These are phyloP conservation scores for Epizoanthus stellaris DNA, from an alignment of 92 coral and sea anemone genomes.

Conservation along the genomic window DNA sequence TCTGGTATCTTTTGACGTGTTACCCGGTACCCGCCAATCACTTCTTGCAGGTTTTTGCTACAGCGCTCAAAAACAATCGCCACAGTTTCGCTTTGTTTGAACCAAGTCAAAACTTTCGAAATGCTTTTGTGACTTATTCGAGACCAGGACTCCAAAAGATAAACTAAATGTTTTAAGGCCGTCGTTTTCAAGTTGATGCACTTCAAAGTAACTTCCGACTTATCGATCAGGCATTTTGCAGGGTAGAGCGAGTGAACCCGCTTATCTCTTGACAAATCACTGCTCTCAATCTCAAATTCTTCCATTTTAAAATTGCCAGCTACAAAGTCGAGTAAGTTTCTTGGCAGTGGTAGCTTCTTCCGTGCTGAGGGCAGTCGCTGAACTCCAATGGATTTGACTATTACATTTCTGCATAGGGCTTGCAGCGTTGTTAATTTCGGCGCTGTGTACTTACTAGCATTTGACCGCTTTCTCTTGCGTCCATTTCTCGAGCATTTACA, in stretches of 20 bases:
- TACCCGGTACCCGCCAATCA: slow-evolving; percentile 57
- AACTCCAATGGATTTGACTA: slow-evolving; percentile 49
- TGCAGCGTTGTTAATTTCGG: slow-evolving; percentile 28
- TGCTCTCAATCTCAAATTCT: slow-evolving; percentile 61
- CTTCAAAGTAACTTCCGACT: slow-evolving; percentile 65
- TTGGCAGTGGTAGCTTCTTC: slow-evolving; percentile 66
- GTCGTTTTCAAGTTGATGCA: slow-evolving; percentile 58
- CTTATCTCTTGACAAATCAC: slow-evolving; percentile 59
- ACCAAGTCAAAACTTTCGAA: slow-evolving; percentile 57
- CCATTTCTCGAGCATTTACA: slow-evolving; percentile 36
- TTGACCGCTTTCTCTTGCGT: slow-evolving; percentile 35
- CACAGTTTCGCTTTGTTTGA: slow-evolving; percentile 61
- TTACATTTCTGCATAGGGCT: slow-evolving; percentile 58
- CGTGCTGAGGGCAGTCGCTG: slow-evolving; percentile 55
- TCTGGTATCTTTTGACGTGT: slow-evolving; percentile 52
- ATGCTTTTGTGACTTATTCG: slow-evolving; percentile 65
- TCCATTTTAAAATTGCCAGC: slow-evolving; percentile 64
- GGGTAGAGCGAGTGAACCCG: slow-evolving; percentile 66
- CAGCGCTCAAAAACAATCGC: slow-evolving; percentile 69
- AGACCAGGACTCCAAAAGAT: slow-evolving; percentile 62
- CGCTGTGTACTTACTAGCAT: neutral
- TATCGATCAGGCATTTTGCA: slow-evolving; percentile 61
- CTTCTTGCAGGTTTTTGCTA: slow-evolving; percentile 60
- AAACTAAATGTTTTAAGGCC: slow-evolving; percentile 19
- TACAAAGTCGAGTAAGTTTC: slow-evolving; percentile 56